Base-by-base conservation (phyloP, 1,140 invertebrate species). In the Pseudoatta argentina region DNA sequence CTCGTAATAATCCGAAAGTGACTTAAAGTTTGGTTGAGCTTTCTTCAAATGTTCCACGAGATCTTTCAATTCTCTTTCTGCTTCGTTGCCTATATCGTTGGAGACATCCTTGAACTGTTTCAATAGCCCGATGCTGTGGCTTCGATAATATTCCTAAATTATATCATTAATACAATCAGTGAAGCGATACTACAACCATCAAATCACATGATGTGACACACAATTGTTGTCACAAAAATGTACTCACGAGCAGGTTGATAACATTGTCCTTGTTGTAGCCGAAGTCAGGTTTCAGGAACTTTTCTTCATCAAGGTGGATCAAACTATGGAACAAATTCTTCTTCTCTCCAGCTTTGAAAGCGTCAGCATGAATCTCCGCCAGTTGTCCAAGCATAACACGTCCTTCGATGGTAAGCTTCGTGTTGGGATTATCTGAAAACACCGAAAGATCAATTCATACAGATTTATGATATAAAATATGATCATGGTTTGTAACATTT, bases 241-340 rank as follows among this genome's bases (percentile, higher is more conserved):
- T 89, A 91, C 91, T 94, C 4, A 96, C 93, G 10, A 92, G 72
- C n/a, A 93, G 27, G 3, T 93, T 88, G 0, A 93, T 95, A 55
- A 97, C 95, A 90, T 97, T 96, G 5, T 97, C 96, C 51, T 96
- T 96, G 73, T 96, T 96, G 24, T 96, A 94, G 3, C 94, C 95
- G 81, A 97, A 97, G 27, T 96, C 96, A 4, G 96, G 96, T 93
- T 97, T 97, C 57, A 97, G 92, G 89, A 97, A 97, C 90, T 97
- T 96, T 14, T 96, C 94, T 51, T 97, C 96, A 76, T 97, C 96
- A 53, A 97, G 93, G 63, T 96, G 96, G 3, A 97, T 85, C 3
- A 96, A 95, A 1, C 96, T 95, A 77, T 96, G 96, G 53, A 96
- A 95, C 12, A 98, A 93, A 88, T 96, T 95, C 61, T 96, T 96